Evolutionary conservation across 2,888 invertebrate genomes (phyloP).

Genomic region (Spisula solida): DNA sequence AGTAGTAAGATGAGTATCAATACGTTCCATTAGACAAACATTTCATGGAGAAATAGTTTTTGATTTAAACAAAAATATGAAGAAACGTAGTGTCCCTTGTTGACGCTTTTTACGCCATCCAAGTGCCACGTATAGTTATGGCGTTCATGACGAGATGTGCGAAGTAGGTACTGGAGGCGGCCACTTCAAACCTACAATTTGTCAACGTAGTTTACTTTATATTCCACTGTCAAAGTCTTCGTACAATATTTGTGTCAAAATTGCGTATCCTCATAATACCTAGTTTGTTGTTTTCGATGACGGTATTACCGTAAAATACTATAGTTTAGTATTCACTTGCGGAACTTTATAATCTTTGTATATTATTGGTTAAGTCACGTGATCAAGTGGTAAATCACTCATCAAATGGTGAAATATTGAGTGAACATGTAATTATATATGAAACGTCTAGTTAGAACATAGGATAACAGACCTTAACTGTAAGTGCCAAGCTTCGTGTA

Average conservation of each 20-base stretch:
- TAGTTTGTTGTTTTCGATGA: not conserved
- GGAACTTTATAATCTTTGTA: not conserved
- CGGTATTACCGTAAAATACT: not conserved
- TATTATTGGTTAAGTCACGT: slow-evolving; percentile 24
- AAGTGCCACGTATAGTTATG: too few relatives aligned
- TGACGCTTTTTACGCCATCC: too few relatives aligned
- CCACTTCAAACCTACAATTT: too few relatives aligned
- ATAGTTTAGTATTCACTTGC: not conserved
- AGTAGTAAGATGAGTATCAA: too few relatives aligned
- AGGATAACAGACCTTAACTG: not conserved
- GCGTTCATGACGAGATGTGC: too few relatives aligned
- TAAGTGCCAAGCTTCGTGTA: slow-evolving; percentile 28
- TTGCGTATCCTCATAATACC: not conserved
- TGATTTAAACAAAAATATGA: too few relatives aligned
- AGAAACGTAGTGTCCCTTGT: too few relatives aligned
- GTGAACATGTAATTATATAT: not conserved
- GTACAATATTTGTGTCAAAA: not conserved
- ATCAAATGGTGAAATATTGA: not conserved
- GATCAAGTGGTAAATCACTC: slow-evolving; percentile 16
- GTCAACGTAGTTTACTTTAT: too few relatives aligned
- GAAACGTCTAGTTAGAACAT: slow-evolving; percentile 14
- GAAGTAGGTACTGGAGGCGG: too few relatives aligned
- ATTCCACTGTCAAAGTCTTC: too few relatives aligned
- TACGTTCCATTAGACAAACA: too few relatives aligned
- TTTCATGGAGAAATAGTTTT: too few relatives aligned